Evolutionary conservation across 2,797 vertebrate genomes (phyloP), one percentile per base, ranked within the genome.

Genomic region (Bothrops alternatus): DNA sequence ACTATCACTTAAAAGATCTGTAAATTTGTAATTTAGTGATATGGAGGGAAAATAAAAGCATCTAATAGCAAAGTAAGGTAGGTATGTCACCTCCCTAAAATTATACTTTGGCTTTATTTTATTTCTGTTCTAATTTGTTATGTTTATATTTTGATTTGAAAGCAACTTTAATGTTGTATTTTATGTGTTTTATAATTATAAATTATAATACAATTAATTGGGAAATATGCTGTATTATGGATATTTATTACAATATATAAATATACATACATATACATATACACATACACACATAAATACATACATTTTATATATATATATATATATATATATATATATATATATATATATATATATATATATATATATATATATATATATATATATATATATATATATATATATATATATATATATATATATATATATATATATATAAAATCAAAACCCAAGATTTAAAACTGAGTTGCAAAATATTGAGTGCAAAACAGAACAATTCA

Each of bases 401-500:
- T 47, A 47, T 61, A 94, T 95, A 87, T 47, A 47, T 47, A 47
- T 47, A 47, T 47, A 47, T 47, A 47, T 47, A 47, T 47, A 47
- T 47, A 47, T 47, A 47, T 47, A 47, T 47, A 47, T 47, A 47
- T 47, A 47, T 47, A 47, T 61, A 94, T 95, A 87, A 95, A 96
- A 96, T n/a, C 82, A 94, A 94, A 92, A 90, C 89, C 94, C 93
- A 92, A 93, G 91, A 55, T 96, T 92, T 96, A 89, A 95, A 93
- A 91, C 78, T 95, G 93, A 65, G 25, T 95, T 94, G 94, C 91
- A 90, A 82, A 94, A 93, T 93, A 95, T 85, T 73, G 95, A 94
- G 94, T 92, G 96, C 60, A 95, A 96, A 96, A 96, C 93, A 95
- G 95, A 78, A 65, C 93, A 95, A 90, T 90, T 56, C 92, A 93